Evolutionary conservation across 2,797 vertebrate species (phyloP), one percentile per base, ranked within the genome.

Genomic region (Tragopan temminckii): DNA sequence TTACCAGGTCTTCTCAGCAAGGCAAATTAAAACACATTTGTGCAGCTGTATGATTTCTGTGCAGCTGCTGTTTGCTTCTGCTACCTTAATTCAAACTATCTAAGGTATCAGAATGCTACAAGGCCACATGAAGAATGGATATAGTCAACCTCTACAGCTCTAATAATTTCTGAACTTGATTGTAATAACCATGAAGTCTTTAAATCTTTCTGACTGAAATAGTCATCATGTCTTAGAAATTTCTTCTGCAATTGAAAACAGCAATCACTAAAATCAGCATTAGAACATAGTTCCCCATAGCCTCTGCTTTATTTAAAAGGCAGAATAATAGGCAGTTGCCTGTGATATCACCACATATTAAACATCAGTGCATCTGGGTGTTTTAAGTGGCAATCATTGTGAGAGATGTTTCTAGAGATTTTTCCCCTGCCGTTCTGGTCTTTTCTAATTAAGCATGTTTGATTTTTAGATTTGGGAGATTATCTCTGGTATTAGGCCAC

Each of bases 401-500:
- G 81, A 94, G 87, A 88, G 61, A 45, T 5, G 0, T 52, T 85
- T 87, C 64, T 38, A 43, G 40, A 84, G 75, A 43, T 63, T 71
- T 94, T 90, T 63, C 25, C 1, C 61, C 53, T 82, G 48, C 53
- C 87, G n/a, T 58, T 94, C 61, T 89, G 64, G 18, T 13, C 58
- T 71, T 25, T 59, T 93, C 42, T 80, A 89, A 78, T 90, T 90
- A 95, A 93, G 45, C 8, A 20, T 50, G 36, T 68, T 95, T 90
- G 62, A 80, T 66, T 91, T 82, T 90, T 75, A 85, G 62, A 85
- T 92, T 66, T 93, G 62, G 21, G 69, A 91, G 62, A 93, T 95
- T 89, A 92, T 85, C 71, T 71, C 48, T 90, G 46, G 62, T 90
- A 94, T 91, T 90, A 93, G 35, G 42, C 2, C 24, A 31, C 62